Evolutionary conservation across 2,797 vertebrate genomes (phyloP).

Genomic region (Macroramphosus scolopax): DNA sequence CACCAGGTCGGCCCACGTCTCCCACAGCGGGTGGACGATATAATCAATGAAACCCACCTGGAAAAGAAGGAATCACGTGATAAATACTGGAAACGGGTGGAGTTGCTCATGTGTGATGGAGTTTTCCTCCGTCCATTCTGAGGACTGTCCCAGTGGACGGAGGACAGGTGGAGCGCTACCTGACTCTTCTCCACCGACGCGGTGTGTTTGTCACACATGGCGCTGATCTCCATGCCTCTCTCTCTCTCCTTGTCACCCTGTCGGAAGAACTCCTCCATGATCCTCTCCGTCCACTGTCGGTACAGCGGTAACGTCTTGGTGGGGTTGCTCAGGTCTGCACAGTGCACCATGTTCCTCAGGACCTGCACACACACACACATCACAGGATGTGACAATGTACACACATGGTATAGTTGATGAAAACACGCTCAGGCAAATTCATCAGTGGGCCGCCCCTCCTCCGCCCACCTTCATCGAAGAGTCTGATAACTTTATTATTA

Average conservation of each 20-base stretch:
- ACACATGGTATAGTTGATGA: background rate
- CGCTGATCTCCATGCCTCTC: slow-evolving; percentile 97
- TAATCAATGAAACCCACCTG: slow-evolving; percentile 96
- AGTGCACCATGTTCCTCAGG: slow-evolving; percentile 97
- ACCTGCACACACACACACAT: slow-evolving; percentile 76
- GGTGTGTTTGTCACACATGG: slow-evolving; percentile 98
- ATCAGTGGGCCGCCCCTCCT: too few relatives aligned
- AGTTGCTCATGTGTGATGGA: too few relatives aligned
- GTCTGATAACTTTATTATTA: too few relatives aligned
- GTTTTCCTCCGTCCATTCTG: background rate
- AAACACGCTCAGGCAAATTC: background rate
- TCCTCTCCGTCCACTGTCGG: slow-evolving; percentile 95
- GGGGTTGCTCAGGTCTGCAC: slow-evolving; percentile 96
- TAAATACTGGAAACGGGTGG: background rate
- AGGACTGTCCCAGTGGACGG: background rate
- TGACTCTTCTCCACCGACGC: slow-evolving; percentile 98
- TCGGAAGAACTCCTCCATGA: slow-evolving; percentile 99
- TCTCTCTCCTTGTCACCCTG: slow-evolving; percentile 96
- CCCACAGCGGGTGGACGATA: slow-evolving; percentile 93
- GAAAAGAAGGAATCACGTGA: background rate
- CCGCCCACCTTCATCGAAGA: too few relatives aligned
- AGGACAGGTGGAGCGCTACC: slow-evolving; percentile 67
- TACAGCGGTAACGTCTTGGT: slow-evolving; percentile 92
- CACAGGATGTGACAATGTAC: background rate
- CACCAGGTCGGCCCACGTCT: slow-evolving; percentile 94